A percentile compares a stretch with the other conserved stretches of the same genome.
Conservation (phyloP, 2,113 vertebrate species). For the Rhodinocichla rosea region DNA sequence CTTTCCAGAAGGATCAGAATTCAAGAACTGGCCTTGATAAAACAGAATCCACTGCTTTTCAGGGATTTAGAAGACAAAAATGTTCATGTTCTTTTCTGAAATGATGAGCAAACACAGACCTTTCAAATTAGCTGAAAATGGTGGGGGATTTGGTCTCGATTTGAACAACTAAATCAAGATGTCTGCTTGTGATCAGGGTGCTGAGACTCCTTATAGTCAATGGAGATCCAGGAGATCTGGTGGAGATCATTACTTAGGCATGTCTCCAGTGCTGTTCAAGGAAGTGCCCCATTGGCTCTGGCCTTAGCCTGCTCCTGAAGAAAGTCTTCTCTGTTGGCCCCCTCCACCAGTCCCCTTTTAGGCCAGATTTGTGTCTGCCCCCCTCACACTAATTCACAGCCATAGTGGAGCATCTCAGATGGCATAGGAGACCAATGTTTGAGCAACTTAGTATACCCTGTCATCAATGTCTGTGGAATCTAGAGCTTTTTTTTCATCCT, state of each 20-base stretch:
- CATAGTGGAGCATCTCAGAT: neutral
- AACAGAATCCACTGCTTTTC: neutral
- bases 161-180: neutral
- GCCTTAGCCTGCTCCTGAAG: neutral
- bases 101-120: neutral
- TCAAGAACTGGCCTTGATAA: neutral
- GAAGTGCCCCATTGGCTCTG: neutral
- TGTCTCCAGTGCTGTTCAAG: neutral
- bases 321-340: neutral
- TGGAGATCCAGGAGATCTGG: neutral
- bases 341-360: neutral
- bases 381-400: neutral
- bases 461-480: neutral
- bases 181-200: neutral
- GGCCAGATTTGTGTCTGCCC: neutral
- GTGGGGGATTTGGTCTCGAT: neutral
- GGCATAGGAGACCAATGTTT: neutral
- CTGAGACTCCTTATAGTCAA: neutral
- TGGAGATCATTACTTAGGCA: neutral
- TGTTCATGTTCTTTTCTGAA: neutral
- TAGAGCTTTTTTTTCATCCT: neutral
- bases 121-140: neutral
- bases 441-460: neutral
- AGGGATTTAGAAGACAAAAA: neutral
- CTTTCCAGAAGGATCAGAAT: neutral